Conservation (phyloP, 1,140 invertebrate genomes). For the Contarinia nasturtii region DNA sequence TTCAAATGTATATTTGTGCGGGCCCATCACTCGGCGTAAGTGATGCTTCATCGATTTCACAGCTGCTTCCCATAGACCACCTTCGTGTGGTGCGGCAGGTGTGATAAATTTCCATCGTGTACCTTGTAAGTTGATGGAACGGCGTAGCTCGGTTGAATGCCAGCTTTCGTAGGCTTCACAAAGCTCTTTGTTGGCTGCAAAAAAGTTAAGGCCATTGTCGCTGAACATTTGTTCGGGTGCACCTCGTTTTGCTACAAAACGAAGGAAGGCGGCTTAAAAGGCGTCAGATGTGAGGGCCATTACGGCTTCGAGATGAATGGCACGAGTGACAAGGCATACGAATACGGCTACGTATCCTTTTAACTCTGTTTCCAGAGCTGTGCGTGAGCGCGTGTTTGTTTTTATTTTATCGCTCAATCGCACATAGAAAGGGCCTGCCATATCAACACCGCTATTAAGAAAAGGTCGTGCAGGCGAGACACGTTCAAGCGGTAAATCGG, state of each 20-base stretch:
- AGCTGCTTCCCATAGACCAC: constrained; percentile 18
- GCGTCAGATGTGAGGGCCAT: neutral
- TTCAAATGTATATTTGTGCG: constrained; percentile 10
- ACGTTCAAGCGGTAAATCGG: constrained; percentile 8
- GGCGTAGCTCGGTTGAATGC: neutral
- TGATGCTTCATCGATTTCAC: constrained; percentile 16
- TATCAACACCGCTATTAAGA: constrained; percentile 12
- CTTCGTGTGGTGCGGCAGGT: constrained; percentile 11
- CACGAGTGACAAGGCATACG: neutral
- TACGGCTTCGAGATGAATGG: neutral
- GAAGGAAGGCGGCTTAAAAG: neutral
- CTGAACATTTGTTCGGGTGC: constrained; percentile 1
- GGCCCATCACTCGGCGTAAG: constrained; percentile 8
- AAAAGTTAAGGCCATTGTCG: constrained; percentile 16
- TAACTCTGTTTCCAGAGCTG: neutral
- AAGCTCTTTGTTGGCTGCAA: constrained; percentile 9
- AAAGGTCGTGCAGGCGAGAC: constrained; percentile 10
- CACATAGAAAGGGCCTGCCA: constrained; percentile 7
- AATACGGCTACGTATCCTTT: neutral
- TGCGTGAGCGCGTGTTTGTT: neutral
- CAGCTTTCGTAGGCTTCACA: neutral
- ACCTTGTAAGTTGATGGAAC: neutral
- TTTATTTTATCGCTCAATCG: neutral
- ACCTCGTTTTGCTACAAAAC: neutral
- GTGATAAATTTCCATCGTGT: neutral